Evolutionary conservation across 2,888 invertebrate species (phyloP), one percentile per base, ranked within the genome.

Genomic region (Buathra laborator): DNA sequence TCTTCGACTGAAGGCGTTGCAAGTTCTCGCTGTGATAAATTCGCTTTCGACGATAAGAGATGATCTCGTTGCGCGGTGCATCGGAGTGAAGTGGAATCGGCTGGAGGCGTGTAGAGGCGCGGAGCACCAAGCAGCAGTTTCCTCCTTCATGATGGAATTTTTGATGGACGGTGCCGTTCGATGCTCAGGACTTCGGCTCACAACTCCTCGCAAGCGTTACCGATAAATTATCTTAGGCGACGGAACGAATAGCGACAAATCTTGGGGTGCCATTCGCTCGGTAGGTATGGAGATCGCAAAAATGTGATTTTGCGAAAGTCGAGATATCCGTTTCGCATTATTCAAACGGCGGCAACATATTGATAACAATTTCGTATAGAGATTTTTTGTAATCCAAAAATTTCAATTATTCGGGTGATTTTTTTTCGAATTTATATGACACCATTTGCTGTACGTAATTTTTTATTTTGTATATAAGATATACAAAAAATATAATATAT

Each of bases 21-120:
- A 48, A 76, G 84, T 56, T 71, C 76, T 71, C 76, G 43, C 71
- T 46, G 71, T 66, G 83, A 75, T 75, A 80, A 83, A 84, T 84
- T 76, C 48, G 53, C 79, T 70, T 37, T 76, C 56, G 80, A 37
- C 64, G 83, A 75, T 66, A 70, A 46, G 43, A 51, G 62, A 83
- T 53, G 78, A 46, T 79, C 70, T 70, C 53, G 56, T 24, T 16
- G 9, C 53, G 29, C 62, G 76, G 24, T 56, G 24, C 71, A 77
- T 67, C 74, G 68, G 24, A 14, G 56, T 6, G n/a, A 62, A 44
- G 62, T 62, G 16, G 37, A 43, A 70, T 56, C 24, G 19, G 56
- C 24, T 56, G 1, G 24, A 10, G 10, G 19, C 24, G 24, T 10
- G 56, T 24, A 19, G 12, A n/a, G 5, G n/a, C 2, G n/a, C 5